Conservation (phyloP, 2,797 vertebrate genomes). For the Emys orbicularis region DNA sequence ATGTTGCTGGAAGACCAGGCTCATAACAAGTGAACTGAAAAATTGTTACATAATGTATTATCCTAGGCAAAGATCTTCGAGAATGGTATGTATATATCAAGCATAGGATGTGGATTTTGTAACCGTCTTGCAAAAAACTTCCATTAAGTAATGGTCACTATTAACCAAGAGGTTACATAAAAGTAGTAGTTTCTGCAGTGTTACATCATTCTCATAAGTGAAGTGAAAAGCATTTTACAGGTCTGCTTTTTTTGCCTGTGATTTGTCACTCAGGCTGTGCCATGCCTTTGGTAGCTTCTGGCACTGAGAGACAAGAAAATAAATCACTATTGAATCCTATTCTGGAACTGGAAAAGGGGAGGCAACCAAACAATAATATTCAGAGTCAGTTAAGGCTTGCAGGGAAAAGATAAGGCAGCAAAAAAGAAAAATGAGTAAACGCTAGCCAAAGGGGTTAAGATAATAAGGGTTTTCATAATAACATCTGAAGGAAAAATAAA, state of each 20-base stretch:
- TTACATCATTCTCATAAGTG: neutral
- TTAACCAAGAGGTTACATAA: neutral
- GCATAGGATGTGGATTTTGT: neutral
- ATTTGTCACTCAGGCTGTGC: conserved; percentile 32
- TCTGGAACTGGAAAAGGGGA: conserved; percentile 51
- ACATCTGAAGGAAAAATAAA: conserved; percentile 50
- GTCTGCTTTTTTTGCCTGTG: conserved; percentile 32
- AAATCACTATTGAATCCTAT: conserved; percentile 44
- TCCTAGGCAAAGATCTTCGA: neutral
- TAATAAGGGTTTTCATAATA: conserved; percentile 66
- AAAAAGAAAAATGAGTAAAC: conserved; percentile 66
- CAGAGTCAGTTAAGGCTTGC: conserved; percentile 47
- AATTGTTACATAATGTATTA: neutral
- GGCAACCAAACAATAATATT: conserved; percentile 61
- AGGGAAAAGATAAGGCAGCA: conserved; percentile 61
- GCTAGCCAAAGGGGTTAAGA: conserved; percentile 68
- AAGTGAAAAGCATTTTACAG: neutral
- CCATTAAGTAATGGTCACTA: neutral
- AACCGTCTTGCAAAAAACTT: neutral
- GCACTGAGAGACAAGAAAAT: conserved; percentile 65
- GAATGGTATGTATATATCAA: neutral
- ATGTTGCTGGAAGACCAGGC: neutral
- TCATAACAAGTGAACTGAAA: conserved; percentile 13
- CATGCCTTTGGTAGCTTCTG: conserved; percentile 55
- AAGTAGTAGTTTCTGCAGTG: neutral